Evolutionary conservation across 2,113 vertebrate species (phyloP), one percentile per base, ranked within the genome.

Genomic region (Malurus cyaneus): DNA sequence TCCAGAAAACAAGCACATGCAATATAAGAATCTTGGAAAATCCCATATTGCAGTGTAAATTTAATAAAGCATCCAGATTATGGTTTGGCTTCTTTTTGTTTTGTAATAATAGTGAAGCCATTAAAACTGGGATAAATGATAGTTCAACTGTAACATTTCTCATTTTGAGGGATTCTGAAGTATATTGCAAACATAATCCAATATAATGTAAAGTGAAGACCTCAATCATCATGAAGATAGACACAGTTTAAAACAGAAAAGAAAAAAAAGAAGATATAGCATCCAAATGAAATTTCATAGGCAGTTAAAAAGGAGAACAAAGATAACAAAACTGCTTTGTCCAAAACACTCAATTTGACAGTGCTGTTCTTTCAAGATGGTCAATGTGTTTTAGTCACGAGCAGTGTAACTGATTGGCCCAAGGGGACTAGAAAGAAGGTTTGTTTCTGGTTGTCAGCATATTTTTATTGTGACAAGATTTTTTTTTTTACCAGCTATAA

Each of bases 381-480:
- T 50, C 47, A 50, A 49, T 52, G 23, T 47, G 24, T 61, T 93
- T 67, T 50, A 88, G 47, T 94, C 64, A 92, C 2, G 8, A 93
- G 44, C 42, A 64, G 17, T 25, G 52, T 71, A 88, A 57, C 47
- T 86, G 71, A 92, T 71, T 92, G 34, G 26, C 49, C 72, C 34
- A 78, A 56, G 78, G 83, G 72, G 67, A 88, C 34, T 90, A 26
- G 59, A 86, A 80, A 59, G 44, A 80, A 73, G 8, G 2, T 74
- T 88, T 93, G 29, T 88, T 90, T 91, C 80, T 92, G 69, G 53
- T 74, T 96, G 77, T 94, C 94, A 94, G 44, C 28, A 17, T 86
- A 80, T 86, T 91, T 88, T 91, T 81, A 67, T 44, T 90, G 42
- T 94, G 86, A 92, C 86, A 93, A 87, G 24, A 11, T 26, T 80